Evolutionary conservation across 1,140 invertebrate genomes (phyloP).

Genomic region (Callitettix versicolor): DNA sequence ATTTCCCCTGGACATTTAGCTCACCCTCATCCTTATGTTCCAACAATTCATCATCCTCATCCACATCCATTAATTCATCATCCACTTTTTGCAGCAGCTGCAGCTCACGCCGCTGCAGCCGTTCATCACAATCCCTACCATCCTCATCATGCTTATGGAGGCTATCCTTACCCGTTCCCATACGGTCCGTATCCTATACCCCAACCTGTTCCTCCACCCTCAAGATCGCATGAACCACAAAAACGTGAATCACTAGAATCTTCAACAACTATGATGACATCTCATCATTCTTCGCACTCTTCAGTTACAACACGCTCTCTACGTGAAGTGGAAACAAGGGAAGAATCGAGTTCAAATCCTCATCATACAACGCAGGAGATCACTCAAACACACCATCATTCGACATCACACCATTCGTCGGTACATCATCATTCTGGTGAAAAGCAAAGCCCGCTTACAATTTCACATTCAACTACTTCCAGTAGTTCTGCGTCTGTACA

Average conservation of each 20-base stretch:
- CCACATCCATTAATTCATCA: constrained; percentile 53
- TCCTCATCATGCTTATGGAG: constrained; percentile 53
- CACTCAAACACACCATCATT: constrained; percentile 48
- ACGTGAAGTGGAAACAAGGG: constrained; percentile 37
- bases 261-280: constrained; percentile 54
- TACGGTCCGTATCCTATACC: constrained; percentile 58
- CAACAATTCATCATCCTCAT: constrained; percentile 53
- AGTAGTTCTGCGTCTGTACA: constrained; percentile 46
- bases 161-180: constrained; percentile 52
- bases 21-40: constrained; percentile 49
- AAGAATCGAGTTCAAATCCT: constrained; percentile 41
- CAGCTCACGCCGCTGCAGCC: constrained; percentile 43
- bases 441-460: constrained; percentile 47
- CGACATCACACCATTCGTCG: constrained; percentile 48
- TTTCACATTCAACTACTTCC: constrained; percentile 51
- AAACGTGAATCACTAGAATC: constrained; percentile 42
- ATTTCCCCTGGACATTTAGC: constrained; percentile 43
- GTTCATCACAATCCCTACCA: constrained; percentile 41
- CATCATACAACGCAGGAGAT: constrained; percentile 34
- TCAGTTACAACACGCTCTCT: constrained; percentile 42
- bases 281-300: constrained; percentile 48
- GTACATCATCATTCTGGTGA: constrained; percentile 43
- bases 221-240: constrained; percentile 41
- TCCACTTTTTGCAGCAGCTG: constrained; percentile 46
- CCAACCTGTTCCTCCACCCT: constrained; percentile 58